Conservation (phyloP, 2,113 vertebrate genomes). For the Ictalurus furcatus region DNA sequence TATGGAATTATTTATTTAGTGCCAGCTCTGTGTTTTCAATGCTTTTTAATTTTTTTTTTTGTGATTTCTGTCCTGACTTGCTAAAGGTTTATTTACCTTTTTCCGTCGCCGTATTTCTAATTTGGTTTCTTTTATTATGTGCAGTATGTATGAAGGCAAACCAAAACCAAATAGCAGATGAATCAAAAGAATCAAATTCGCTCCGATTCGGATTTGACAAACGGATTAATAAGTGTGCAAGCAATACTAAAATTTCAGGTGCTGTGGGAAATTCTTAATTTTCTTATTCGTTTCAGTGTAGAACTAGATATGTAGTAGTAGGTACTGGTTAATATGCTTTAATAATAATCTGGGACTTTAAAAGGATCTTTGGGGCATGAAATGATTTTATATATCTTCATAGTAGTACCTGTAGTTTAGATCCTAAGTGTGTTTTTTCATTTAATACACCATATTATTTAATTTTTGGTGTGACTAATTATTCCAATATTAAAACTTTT, state of each 20-base stretch:
- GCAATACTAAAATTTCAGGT: not conserved
- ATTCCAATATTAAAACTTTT: slow-evolving; percentile 3
- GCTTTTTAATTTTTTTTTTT: not conserved
- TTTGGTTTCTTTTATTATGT: not conserved
- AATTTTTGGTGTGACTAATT: not conserved
- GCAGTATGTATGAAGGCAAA: not conserved
- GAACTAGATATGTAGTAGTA: not conserved
- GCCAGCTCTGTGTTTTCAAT: not conserved
- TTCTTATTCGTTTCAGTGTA: not conserved
- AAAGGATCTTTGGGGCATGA: not conserved
- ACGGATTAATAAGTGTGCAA: not conserved
- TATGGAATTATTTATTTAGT: not conserved
- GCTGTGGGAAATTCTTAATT: not conserved
- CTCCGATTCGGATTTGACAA: not conserved
- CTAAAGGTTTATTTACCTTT: not conserved
- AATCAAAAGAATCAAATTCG: not conserved
- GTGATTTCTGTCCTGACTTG: not conserved
- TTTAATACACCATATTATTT: not conserved
- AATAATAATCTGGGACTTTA: not conserved
- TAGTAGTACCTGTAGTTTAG: not conserved
- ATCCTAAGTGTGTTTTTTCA: slow-evolving; percentile 4
- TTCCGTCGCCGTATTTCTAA: not conserved
- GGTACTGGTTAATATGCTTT: not conserved
- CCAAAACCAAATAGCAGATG: not conserved
- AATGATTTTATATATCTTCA: slow-evolving; percentile 4